phyloP scores from a whole-genome alignment of 2,113 vertebrate species.

The Phylloscopus trochiloides region DNA sequence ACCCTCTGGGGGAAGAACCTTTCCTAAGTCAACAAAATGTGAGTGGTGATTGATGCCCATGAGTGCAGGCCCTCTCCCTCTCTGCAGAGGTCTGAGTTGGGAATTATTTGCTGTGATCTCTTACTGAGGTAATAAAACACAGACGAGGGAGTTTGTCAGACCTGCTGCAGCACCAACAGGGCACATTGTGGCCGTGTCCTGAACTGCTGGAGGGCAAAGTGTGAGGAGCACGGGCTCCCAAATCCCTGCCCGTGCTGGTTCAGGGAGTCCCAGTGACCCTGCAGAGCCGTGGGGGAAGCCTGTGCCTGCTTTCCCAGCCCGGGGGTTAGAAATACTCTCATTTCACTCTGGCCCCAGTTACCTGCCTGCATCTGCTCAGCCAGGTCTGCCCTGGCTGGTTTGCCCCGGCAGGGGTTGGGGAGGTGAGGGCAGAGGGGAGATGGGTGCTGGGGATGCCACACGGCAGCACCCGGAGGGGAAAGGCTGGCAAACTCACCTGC shows the following conservation, averaged over 20 bases:
- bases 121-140: not conserved
- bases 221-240: accelerated
- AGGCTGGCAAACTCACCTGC: not conserved
- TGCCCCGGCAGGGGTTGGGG: not conserved
- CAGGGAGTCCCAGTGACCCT: accelerated
- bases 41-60: accelerated
- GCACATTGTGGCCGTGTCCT: accelerated
- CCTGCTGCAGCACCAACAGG: not conserved
- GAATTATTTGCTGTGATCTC: not conserved
- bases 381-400: not conserved
- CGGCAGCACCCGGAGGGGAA: not conserved
- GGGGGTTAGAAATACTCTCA: accelerated
- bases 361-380: not conserved
- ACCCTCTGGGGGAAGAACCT: not conserved
- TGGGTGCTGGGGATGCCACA: not conserved
- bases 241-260: not conserved
- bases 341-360: accelerated
- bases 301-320: not conserved
- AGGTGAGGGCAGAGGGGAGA: not conserved
- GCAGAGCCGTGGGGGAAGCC: not conserved
- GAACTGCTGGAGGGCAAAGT: not conserved
- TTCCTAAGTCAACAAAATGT: not conserved
- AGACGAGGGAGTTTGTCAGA: not conserved
- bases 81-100: accelerated
- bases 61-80: not conserved